A percentile compares a stretch with the other conserved stretches of the same genome.
Conservation (phyloP, 2,113 vertebrate species). For the Caretta caretta region DNA sequence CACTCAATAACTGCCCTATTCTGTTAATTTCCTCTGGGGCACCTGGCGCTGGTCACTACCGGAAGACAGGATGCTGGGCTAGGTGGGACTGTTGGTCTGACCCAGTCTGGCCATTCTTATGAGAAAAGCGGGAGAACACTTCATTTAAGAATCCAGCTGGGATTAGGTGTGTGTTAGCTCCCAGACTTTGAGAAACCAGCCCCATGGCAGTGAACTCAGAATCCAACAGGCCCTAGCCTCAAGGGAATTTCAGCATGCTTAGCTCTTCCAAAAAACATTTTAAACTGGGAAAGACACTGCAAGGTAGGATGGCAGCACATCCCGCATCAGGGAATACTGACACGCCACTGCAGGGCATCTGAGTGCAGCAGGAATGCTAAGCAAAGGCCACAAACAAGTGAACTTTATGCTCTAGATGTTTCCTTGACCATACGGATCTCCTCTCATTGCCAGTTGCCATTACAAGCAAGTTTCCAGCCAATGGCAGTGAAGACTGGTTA, state of each 20-base stretch:
- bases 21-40: not conserved
- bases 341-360: not conserved
- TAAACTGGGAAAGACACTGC: not conserved
- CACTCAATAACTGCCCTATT: not conserved
- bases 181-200: not conserved
- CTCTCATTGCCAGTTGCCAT: not conserved
- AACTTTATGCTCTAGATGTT: not conserved
- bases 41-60: not conserved
- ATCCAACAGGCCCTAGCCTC: not conserved
- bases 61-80: not conserved
- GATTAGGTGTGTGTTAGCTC: not conserved
- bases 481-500: not conserved
- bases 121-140: not conserved
- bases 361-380: not conserved
- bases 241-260: not conserved
- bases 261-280: not conserved
- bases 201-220: not conserved
- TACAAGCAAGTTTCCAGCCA: not conserved
- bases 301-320: not conserved
- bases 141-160: not conserved
- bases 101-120: not conserved
- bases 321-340: not conserved
- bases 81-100: not conserved
- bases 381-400: not conserved
- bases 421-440: not conserved